phyloP scores from a whole-genome alignment of 2,797 vertebrate species.

The Muraenolepis orangiensis region DNA sequence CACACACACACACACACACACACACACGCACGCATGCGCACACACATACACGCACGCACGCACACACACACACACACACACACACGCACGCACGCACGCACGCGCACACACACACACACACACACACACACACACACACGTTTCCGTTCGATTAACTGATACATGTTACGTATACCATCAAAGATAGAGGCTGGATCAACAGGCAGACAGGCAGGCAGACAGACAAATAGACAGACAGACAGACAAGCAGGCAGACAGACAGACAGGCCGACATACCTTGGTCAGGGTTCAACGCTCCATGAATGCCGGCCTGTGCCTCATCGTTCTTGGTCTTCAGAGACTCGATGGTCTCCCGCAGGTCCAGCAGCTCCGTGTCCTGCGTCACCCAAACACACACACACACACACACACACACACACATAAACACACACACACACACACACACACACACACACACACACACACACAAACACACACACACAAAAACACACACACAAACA shows the following conservation, averaged over 20 bases:
- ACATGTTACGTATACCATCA: not conserved
- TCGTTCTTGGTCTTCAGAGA: constrained; percentile 85
- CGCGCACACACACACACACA: not conserved
- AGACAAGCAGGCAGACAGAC: not conserved
- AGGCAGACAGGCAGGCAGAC: not conserved
- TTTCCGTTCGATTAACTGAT: not conserved
- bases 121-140: too few species aligned
- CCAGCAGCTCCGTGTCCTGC: constrained; percentile 86
- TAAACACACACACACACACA: too few species aligned
- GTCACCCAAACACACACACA: not conserved
- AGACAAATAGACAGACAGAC: too few species aligned
- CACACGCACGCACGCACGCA: constrained; percentile 54
- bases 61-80: not conserved
- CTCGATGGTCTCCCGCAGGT: constrained; percentile 91
- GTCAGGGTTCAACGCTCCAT: constrained; percentile 85
- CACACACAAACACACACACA: not conserved
- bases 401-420: too few species aligned
- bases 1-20: constrained; percentile 7
- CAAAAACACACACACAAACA: too few species aligned
- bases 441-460: too few species aligned
- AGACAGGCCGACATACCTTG: constrained; percentile 73
- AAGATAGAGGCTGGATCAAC: not conserved
- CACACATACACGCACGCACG: not conserved
- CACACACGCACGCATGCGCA: constrained; percentile 53
- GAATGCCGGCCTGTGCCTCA: constrained; percentile 92